Evolutionary conservation across 2,797 vertebrate species (phyloP), one percentile per base, ranked within the genome.

Genomic region (Sciaenops ocellatus): DNA sequence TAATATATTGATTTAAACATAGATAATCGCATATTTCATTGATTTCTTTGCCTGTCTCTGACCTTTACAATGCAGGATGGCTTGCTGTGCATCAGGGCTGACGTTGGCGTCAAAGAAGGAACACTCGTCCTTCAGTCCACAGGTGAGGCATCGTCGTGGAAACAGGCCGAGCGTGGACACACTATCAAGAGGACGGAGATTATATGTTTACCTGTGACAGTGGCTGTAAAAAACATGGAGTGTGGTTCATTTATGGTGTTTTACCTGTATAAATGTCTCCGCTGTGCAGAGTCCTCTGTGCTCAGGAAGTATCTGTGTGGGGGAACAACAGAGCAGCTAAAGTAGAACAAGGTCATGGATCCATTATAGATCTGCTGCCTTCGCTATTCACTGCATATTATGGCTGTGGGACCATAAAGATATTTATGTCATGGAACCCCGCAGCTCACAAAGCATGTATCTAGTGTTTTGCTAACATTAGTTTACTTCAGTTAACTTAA

Each of bases 1-100:
- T 38, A 38, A 38, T 20, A n/a, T 47, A 65, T n/a, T 28, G 26
- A 34, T 30, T 7, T 8, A 11, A 38, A 22, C 6, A n/a, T 9
- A 12, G 7, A 1, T 12, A 34, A 48, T 4, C 5, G 8, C 20
- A 38, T 1, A 20, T 46, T 57, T 17, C 26, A 20, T 1, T 30
- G 3, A 30, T 24, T 3, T 16, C 24, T 13, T 17, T 1, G 34
- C 4, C 5, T 5, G 5, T 48, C 18, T 46, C 74, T 87, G 83
- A 98, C 98, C 98, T 96, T 96, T 95, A 85, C 98, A 99, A 80
- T 94, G 90, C 70, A 99, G 94, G 69, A 98, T 88, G 82, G 97
- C 97, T 57, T 97, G 94, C 61, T 95, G 95, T 4, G 95, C 96
- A 18, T 90, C 88, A 0, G 96, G 95, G 84, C 96, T 97, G 90